Conservation (phyloP, 2,888 invertebrate genomes). For the Pteria penguin region DNA sequence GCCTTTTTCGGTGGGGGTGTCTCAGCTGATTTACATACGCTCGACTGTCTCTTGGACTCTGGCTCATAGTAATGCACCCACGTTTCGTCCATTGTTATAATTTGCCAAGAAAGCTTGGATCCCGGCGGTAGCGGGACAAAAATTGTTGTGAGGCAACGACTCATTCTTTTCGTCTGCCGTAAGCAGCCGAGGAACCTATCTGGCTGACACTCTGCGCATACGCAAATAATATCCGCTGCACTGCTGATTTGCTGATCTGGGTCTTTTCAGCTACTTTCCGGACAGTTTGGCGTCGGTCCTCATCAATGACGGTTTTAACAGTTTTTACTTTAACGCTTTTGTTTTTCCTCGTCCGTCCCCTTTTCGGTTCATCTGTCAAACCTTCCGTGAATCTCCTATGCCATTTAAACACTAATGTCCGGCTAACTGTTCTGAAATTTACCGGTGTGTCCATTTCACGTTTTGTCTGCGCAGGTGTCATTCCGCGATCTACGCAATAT, state of each 20-base stretch:
- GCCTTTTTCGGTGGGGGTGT: neutral
- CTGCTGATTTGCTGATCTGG: too few relatives aligned
- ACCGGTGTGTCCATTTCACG: neutral
- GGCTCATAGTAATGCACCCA: neutral
- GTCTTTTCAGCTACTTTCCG: too few relatives aligned
- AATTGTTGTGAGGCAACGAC: neutral
- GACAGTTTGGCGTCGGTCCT: too few relatives aligned
- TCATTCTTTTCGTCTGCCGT: neutral
- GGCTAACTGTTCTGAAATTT: neutral
- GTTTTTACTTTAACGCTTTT: too few relatives aligned
- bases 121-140: neutral
- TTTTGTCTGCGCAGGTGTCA: neutral
- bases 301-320: too few relatives aligned
- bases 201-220: neutral
- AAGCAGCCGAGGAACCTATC: neutral
- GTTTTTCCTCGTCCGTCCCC: neutral
- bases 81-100: neutral
- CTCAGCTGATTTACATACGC: neutral
- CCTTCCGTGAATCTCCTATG: neutral
- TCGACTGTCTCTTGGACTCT: neutral
- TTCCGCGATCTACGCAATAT: neutral
- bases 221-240: too few relatives aligned
- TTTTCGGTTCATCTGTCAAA: neutral
- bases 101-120: neutral
- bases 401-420: neutral